phyloP scores from a whole-genome alignment of 2,113 vertebrate species.

The Pterocles gutturalis region DNA sequence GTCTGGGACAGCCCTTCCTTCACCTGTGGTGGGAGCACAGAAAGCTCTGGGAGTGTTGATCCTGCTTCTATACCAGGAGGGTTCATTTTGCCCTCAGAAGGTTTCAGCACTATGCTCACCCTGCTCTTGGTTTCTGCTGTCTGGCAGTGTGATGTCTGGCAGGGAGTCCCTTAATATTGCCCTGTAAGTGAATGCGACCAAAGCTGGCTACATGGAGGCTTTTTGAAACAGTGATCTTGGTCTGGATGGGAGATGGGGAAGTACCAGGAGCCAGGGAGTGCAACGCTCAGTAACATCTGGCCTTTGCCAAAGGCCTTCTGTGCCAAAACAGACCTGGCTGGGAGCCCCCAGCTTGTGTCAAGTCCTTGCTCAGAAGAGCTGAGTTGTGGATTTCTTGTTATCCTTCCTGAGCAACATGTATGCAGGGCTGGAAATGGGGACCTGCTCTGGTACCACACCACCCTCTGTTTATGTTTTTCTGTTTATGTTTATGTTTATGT shows the following conservation, averaged over 20 bases:
- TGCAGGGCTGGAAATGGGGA: background rate
- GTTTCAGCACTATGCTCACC: background rate
- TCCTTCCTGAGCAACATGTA: background rate
- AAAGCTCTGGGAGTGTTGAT: background rate
- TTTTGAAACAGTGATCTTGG: background rate
- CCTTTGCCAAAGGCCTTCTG: background rate
- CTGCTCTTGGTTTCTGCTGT: background rate
- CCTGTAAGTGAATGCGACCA: background rate
- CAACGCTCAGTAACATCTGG: background rate
- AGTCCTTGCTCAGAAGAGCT: background rate
- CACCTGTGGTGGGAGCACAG: background rate
- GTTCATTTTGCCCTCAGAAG: background rate
- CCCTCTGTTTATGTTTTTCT: background rate
- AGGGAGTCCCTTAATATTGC: background rate
- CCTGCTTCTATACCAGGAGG: background rate
- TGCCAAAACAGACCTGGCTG: background rate
- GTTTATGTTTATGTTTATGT: background rate
- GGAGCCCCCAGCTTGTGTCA: background rate
- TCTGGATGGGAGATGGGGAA: background rate
- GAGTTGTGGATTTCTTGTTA: background rate
- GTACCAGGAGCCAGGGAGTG: background rate
- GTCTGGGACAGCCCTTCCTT: background rate
- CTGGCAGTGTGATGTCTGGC: background rate
- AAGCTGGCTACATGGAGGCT: background rate
- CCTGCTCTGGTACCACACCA: background rate